Evolutionary conservation across 1,140 invertebrate genomes (phyloP).

Genomic region (Belonocnema kinseyi): DNA sequence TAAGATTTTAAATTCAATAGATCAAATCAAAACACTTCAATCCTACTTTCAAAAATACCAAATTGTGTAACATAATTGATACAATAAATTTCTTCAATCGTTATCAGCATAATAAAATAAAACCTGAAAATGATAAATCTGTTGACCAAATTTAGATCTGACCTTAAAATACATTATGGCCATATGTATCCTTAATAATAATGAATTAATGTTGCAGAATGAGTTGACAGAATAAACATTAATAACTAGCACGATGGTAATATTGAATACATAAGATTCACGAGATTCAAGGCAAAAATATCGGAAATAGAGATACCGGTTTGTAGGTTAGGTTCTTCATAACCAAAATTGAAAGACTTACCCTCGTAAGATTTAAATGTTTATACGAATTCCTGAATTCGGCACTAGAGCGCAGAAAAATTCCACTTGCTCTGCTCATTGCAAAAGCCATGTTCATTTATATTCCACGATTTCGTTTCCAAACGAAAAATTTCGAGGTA

Average conservation of each 20-base stretch:
- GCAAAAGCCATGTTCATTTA: conserved; percentile 52
- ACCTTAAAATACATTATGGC: too few relatives aligned
- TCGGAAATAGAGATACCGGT: neutral
- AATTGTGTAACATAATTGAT: too few relatives aligned
- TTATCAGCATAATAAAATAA: too few relatives aligned
- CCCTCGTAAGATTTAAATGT: conserved; percentile 43
- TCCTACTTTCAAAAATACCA: too few relatives aligned
- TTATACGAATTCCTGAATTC: conserved; percentile 31
- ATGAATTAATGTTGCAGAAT: neutral
- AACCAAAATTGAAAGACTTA: conserved; percentile 36
- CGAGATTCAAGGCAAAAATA: neutral
- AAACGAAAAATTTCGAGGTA: neutral
- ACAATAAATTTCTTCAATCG: too few relatives aligned
- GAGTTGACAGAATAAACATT: conserved; percentile 29
- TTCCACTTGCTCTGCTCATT: conserved; percentile 41
- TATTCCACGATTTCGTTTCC: neutral
- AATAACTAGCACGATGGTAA: conserved; percentile 3
- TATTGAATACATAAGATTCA: neutral
- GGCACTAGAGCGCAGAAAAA: conserved; percentile 44
- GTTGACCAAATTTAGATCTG: too few relatives aligned
- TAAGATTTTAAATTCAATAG: too few relatives aligned
- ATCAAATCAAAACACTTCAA: too few relatives aligned
- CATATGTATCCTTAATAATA: too few relatives aligned
- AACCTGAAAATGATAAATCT: too few relatives aligned
- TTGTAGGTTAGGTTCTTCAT: neutral